Base-by-base conservation (phyloP, 2,888 invertebrate genomes). In the Agonopterix arenella region DNA sequence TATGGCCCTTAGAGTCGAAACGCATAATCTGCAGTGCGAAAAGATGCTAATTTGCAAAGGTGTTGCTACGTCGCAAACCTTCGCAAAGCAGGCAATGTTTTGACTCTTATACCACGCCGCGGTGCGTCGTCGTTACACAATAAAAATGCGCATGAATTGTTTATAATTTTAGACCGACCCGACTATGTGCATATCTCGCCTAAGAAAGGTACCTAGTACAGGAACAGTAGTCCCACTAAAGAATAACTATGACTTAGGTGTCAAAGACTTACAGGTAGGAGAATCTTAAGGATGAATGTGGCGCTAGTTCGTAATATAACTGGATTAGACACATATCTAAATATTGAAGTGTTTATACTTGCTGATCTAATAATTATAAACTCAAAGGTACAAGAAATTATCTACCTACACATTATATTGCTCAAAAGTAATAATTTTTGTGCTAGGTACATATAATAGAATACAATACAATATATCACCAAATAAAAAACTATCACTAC, bases 161-260 rank as follows among this genome's bases (percentile, higher is more conserved):
- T n/a, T n/a, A n/a, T n/a, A n/a, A n/a, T n/a, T n/a, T n/a, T n/a
- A 4, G 2, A 4, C 28, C 28, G 28, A 28, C 28, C 28, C 28
- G 7, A 28, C 28, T 28, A 28, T 28, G 28, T 28, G 28, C 5
- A 7, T 4, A 18, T 18, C 18, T 28, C 28, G 28, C 28, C 28
- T 28, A 67, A 72, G 73, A 66, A 66, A 71, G 76, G 75, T 62
- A 59, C 62, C 74, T 76, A 77, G 62, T 60, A 55, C 55, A 55
- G 64, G 73, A 73, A 73, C 71, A 56, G 70, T 54, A 59, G 68
- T 61, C 64, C 71, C 68, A 69, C 70, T 73, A 73, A 71, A 68
- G 73, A 28, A 76, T 71, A 65, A 70, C 80, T 84, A 86, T 81
- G 84, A 86, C 84, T 84, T 84, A 86, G 81, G 77, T 79, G 76